phyloP scores from a whole-genome alignment of 2,113 vertebrate genomes.

The Perognathus longimembris region DNA sequence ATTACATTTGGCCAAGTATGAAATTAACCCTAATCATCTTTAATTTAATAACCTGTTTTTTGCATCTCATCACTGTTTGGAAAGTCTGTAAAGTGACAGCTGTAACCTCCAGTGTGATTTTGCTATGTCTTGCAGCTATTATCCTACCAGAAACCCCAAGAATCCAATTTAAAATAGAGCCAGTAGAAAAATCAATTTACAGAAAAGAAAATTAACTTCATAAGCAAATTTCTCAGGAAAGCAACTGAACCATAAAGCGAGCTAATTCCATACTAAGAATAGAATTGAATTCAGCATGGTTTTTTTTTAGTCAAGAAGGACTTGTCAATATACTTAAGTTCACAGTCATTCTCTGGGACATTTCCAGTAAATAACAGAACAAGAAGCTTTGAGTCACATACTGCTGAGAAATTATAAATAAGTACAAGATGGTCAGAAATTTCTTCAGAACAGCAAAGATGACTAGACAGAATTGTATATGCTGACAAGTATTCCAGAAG shows the following conservation, averaged over 20 bases:
- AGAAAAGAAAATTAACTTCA: slow-evolving; percentile 59
- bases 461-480: neutral
- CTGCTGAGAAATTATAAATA: slow-evolving; percentile 40
- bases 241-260: slow-evolving; percentile 45
- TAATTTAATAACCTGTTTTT: slow-evolving; percentile 40
- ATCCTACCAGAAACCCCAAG: slow-evolving; percentile 33
- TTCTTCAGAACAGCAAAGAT: slow-evolving; percentile 11
- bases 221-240: slow-evolving; percentile 49
- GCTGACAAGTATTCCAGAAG: neutral
- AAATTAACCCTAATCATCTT: slow-evolving; percentile 56
- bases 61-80: slow-evolving; percentile 39
- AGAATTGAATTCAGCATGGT: neutral
- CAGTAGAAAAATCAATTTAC: slow-evolving; percentile 70
- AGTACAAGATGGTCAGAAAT: slow-evolving; percentile 34
- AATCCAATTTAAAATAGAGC: slow-evolving; percentile 32
- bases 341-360: slow-evolving; percentile 8
- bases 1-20: slow-evolving; percentile 26
- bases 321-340: slow-evolving; percentile 48
- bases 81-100: neutral
- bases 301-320: slow-evolving; percentile 42
- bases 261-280: slow-evolving; percentile 44
- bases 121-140: neutral
- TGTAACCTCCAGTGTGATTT: slow-evolving; percentile 43
- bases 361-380: slow-evolving; percentile 11
- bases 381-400: neutral